These are phyloP conservation scores for Alosa sapidissima DNA, from an alignment of 2,797 vertebrate species.

Conservation along the genomic window DNA sequence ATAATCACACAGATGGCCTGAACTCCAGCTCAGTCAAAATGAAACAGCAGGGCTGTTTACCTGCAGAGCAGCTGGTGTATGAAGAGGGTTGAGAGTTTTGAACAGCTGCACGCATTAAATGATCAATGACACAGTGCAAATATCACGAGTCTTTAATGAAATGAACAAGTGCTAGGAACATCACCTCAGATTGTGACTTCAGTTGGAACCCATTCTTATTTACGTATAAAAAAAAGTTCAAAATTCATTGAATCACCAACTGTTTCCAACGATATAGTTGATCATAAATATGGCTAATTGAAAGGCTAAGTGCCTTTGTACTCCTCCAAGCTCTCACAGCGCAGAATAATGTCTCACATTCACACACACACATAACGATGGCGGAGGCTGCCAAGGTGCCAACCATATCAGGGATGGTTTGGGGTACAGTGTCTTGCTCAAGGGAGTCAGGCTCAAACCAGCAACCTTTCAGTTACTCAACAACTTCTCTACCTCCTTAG, in stretches of 20 bases:
- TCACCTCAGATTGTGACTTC: background rate
- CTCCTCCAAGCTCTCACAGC: too few relatives aligned
- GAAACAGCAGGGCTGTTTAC: slow-evolving; percentile 15
- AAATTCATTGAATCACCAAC: background rate
- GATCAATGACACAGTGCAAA: slow-evolving; percentile 12
- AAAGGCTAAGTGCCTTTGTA: too few relatives aligned
- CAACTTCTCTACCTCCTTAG: too few relatives aligned
- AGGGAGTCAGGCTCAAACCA: too few relatives aligned
- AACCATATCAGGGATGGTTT: too few relatives aligned
- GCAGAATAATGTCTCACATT: too few relatives aligned
- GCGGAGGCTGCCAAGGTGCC: too few relatives aligned
- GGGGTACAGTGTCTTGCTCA: too few relatives aligned
- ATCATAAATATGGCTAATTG: too few relatives aligned
- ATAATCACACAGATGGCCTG: background rate
- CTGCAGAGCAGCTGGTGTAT: background rate
- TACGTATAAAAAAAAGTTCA: background rate
- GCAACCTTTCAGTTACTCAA: too few relatives aligned
- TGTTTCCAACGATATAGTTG: background rate
- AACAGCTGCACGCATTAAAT: slow-evolving; percentile 6
- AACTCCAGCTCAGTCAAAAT: background rate
- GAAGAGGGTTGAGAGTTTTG: background rate
- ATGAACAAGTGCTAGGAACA: background rate
- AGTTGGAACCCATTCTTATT: background rate
- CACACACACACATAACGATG: too few relatives aligned
- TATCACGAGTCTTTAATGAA: background rate